phyloP scores from a whole-genome alignment of 2,113 vertebrate species.

The Campylomormyrus numenius region DNA sequence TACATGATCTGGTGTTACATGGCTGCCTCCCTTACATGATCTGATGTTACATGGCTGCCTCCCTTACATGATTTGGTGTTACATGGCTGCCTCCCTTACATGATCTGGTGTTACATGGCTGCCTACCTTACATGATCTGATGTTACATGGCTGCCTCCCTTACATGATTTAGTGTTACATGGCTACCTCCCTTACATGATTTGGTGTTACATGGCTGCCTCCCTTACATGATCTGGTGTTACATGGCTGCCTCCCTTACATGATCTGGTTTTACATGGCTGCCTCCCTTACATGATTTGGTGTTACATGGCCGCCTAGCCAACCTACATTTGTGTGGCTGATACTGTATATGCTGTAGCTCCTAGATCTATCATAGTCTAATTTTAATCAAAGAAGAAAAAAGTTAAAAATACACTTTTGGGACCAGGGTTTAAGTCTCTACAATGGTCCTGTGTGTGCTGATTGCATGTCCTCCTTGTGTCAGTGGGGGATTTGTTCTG shows the following conservation, averaged over 20 bases:
- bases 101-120: background rate
- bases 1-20: background rate
- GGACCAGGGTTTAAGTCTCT: background rate
- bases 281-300: background rate
- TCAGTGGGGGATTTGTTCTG: background rate
- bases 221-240: background rate
- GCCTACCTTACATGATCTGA: no score
- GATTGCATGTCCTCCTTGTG: background rate
- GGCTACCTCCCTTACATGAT: no score
- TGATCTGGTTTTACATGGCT: no score
- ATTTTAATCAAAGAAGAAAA: background rate
- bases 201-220: no score
- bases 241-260: background rate
- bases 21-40: background rate
- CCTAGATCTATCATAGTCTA: background rate
- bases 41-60: background rate
- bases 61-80: no score
- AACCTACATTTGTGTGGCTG: background rate
- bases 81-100: background rate
- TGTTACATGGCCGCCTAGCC: background rate
- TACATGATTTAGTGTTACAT: background rate
- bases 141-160: background rate
- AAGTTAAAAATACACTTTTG: background rate
- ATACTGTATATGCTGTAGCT: background rate
- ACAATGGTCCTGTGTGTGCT: background rate